Conservation (phyloP, 2,888 invertebrate species). For the Euphydryas editha region DNA sequence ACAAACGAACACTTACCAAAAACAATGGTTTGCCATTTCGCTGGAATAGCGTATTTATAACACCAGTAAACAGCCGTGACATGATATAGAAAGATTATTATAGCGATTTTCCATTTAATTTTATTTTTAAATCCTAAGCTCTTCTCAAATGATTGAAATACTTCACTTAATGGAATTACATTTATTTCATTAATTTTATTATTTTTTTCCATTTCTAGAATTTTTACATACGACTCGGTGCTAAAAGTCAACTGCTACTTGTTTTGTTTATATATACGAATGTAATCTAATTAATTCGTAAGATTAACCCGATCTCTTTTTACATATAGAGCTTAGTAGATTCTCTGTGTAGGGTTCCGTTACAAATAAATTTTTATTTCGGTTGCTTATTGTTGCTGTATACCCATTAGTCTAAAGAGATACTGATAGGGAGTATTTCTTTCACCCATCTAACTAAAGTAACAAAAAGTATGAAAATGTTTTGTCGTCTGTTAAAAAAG, state of each 20-base stretch:
- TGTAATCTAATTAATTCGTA: conserved; percentile 28
- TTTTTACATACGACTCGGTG: conserved; percentile 14
- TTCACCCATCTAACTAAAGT: too few relatives aligned
- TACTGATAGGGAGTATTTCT: too few relatives aligned
- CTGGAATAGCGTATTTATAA: conserved; percentile 68
- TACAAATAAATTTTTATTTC: background rate
- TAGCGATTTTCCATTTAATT: conserved; percentile 71
- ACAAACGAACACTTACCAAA: conserved; percentile 57
- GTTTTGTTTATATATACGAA: background rate
- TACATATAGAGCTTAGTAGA: conserved; percentile 9
- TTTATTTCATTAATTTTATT: conserved; percentile 44
- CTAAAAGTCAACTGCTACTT: conserved; percentile 1
- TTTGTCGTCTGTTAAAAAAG: too few relatives aligned
- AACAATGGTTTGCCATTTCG: conserved; percentile 71
- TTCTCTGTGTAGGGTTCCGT: conserved; percentile 16
- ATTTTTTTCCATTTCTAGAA: conserved; percentile 47
- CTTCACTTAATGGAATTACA: conserved; percentile 54
- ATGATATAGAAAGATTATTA: conserved; percentile 67
- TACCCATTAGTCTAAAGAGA: background rate
- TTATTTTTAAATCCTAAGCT: conserved; percentile 72
- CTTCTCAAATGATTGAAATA: conserved; percentile 65
- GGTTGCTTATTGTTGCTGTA: too few relatives aligned
- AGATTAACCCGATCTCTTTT: conserved; percentile 20
- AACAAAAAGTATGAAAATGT: too few relatives aligned
- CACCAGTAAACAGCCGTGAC: conserved; percentile 71